Evolutionary conservation across 2,888 invertebrate species (phyloP), one percentile per base, ranked within the genome.

Genomic region (Scaeva pyrastri): DNA sequence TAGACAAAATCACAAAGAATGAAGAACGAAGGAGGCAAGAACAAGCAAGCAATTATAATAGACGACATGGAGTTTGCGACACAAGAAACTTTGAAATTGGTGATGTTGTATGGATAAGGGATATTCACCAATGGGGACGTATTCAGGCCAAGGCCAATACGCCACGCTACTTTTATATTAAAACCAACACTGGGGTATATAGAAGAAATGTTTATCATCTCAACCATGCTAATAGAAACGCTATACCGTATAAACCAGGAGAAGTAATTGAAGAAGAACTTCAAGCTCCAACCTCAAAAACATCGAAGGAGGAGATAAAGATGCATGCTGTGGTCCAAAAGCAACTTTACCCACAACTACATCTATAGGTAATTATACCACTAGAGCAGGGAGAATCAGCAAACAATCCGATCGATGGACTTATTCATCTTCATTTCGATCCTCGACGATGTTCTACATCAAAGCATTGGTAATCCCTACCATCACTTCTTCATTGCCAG

Each of bases 151-250:
- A 66, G 16, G 75, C 75, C n/a, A 68, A 76, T 23, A 43, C 45
- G 0, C 56, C 66, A 11, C 56, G 68, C 0, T 68, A 48, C 0
- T 76, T 56, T 50, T 58, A 50, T 14, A 19, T 76, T 12, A 50
- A 68, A 76, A 68, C 76, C 12, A 68, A 68, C 48, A 50, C 41
- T 1, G 62, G 50, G 3, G 6, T 62, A 12, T 70, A 52, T 43
- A 39, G 77, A 70, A 77, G 70, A 52, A 76, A 68, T 19, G 11
- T 19, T 16, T 76, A 60, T 11, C 70, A 70, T 60, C 39, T 60
- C 1, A 70, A 70, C 11, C 56, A 75, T n/a, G 56, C 56, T 26
- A 36, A 56, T 23, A 31, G 48, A 12, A 23, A 41, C 2, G 39
- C 62, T 14, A 12, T 74, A 55, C 74, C 52, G 10, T 41, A 73